Base-by-base conservation (phyloP, 2,113 vertebrate genomes). In the Brachyhypopomus occidentalis region DNA sequence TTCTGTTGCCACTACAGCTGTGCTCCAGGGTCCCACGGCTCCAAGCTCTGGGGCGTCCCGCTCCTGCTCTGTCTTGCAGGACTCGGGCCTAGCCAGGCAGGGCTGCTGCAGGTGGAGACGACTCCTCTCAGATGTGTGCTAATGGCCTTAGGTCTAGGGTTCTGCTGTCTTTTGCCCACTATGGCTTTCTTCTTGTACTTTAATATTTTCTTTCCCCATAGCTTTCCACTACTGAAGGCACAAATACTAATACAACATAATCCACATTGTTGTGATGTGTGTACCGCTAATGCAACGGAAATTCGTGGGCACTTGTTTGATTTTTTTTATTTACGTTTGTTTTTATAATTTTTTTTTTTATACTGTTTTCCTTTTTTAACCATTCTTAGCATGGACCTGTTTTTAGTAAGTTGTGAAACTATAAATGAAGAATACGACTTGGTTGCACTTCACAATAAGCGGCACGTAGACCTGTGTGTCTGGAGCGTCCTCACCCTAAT, bases 361-460 rank as follows among this genome's bases (percentile, higher is more conserved):
- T 11, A 12, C 12, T 2, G 2, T 52, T 52, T 70, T 8, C 34
- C n/a, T 67, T 67, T 36, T 19, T 70, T n/a, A 38, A 12, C 62
- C 23, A 16, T 64, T 85, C 38, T 75, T 75, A 78, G 81, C 78
- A 83, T 80, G 84, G 63, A 83, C 60, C n/a, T 75, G 41, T 79
- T 80, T 81, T 79, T 79, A 79, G 16, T 62, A 34, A 60, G 74
- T 85, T 73, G 75, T 71, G 34, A 22, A 69, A 73, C 25, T 66
- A 55, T 69, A 79, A 66, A 59, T 59, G 75, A 72, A 66, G 52
- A 59, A 75, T 30, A 63, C 72, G 72, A 78, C 45, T 83, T 56
- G 66, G 81, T 81, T 83, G 78, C 84, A 86, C 78, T 83, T 83
- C 83, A 83, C 74, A 73, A 9, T 48, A 80, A 80, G 55, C 72